Base-by-base conservation (phyloP, 30 jellyfish, hydroid and myxozoan species). In the Turritopsis rubra region DNA sequence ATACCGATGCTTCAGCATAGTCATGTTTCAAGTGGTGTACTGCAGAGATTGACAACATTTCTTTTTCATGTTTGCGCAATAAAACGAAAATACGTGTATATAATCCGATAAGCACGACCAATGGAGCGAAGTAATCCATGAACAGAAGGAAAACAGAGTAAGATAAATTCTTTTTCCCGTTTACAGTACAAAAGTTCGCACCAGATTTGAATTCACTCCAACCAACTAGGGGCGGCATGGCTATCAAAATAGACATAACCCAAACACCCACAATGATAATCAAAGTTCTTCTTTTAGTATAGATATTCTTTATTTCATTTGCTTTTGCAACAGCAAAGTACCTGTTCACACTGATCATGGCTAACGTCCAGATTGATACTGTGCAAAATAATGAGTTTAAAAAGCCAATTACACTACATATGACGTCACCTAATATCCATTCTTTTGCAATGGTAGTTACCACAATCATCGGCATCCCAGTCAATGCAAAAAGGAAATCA, bases 151-250 rank as follows among this genome's bases (percentile, higher is more conserved):
- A 29, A 1, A 81, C 53, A 1, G 99, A 75, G 78, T 93, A 93
- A 16, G 96, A 83, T 22, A 78, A 41, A 54, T 89, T 60, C 75
- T 88, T 81, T 66, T 88, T 81, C 52, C 99, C 99, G 54, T 93
- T 84, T 28, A 93, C 82, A 1, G 99, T 93, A 86, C 99, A 93
- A 73, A 93, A 93, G 72, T 88, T 93, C 18, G 95, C 91, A 4
- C 99, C 99, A 27, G 90, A 30, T 31, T 18, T 52, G 30, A 93
- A 85, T 84, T 88, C 72, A 85, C 99, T 93, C 99, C 99, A 93
- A n/a, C 99, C 99, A 71, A 85, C 9, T 27, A 80, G 73, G 18
- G 99, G 99, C 0, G 93, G 88, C 52, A 86, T 52, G 7, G 99
- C 79, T 16, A 85, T 68, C 20, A 85, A 8, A 1, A 66, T 52